phyloP scores from a whole-genome alignment of 1,140 invertebrate genomes.

The Rhyzopertha dominica region DNA sequence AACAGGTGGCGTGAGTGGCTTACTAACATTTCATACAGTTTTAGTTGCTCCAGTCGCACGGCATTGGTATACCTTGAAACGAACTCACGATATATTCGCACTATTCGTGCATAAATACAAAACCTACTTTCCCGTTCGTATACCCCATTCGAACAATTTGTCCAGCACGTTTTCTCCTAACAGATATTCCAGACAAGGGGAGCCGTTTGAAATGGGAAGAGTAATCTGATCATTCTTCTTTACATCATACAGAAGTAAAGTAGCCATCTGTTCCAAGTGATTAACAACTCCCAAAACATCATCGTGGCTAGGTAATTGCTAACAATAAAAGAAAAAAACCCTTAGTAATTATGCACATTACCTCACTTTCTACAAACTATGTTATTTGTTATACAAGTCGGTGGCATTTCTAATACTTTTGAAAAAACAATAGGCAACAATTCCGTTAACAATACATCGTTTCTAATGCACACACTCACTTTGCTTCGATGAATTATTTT shows the following conservation, averaged over 20 bases:
- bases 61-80: constrained; percentile 67
- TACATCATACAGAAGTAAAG: constrained; percentile 80
- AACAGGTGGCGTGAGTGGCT: constrained; percentile 71
- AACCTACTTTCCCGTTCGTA: constrained; percentile 62
- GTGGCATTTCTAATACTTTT: no score
- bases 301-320: constrained; percentile 59
- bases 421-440: no score
- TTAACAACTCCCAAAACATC: constrained; percentile 87
- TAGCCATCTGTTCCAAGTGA: constrained; percentile 88
- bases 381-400: no score
- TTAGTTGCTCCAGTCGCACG: constrained; percentile 75
- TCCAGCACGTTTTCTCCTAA: constrained; percentile 72
- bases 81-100: constrained; percentile 7
- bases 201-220: constrained; percentile 48
- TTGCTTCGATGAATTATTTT: constrained; percentile 73
- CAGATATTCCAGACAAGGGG: constrained; percentile 69
- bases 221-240: constrained; percentile 47
- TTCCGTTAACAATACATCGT: no score
- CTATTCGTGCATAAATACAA: constrained; percentile 1
- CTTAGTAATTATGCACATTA: no score
- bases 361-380: no score
- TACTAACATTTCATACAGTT: constrained; percentile 74
- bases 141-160: constrained; percentile 73
- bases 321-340: no score
- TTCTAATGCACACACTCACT: no score